These are phyloP conservation scores for Otus sunia DNA, from an alignment of 2,113 vertebrate species.

Conservation along the genomic window DNA sequence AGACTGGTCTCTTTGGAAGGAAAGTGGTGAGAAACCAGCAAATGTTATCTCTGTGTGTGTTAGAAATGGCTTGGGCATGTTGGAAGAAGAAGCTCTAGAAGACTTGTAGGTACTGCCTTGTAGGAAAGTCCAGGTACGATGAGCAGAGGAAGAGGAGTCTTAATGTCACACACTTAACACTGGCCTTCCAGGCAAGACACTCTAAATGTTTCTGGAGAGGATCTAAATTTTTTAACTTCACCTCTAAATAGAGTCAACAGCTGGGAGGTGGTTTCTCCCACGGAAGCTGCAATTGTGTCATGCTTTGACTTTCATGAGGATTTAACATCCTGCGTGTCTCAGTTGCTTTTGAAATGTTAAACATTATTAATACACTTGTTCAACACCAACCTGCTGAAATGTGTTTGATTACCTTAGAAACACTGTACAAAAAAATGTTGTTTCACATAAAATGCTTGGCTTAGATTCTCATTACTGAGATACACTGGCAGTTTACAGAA, in stretches of 20 bases:
- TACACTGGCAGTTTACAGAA: not conserved
- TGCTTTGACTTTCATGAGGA: not conserved
- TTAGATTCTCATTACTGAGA: not conserved
- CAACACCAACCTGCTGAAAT: constrained; percentile 1
- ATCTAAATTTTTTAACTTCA: not conserved
- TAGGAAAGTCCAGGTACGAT: not conserved
- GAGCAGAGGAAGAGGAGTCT: not conserved
- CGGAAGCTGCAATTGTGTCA: not conserved
- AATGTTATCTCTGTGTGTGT: not conserved
- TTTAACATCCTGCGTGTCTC: not conserved
- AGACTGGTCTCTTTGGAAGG: not conserved
- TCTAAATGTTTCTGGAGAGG: not conserved
- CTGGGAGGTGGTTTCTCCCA: not conserved
- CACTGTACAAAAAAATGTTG: not conserved
- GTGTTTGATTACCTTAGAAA: not conserved
- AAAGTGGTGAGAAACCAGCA: not conserved
- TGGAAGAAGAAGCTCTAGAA: not conserved
- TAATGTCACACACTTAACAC: not conserved
- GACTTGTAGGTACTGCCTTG: not conserved
- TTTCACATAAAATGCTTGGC: not conserved
- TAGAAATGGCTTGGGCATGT: not conserved
- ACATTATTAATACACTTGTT: not conserved
- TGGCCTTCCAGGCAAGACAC: not conserved
- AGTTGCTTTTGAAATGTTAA: constrained; percentile 4
- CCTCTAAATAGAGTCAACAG: not conserved